Percentiles rank a stretch among this genome's conserved stretches.
Evolutionary conservation across 2,888 invertebrate species (phyloP).

Genomic region (Noctua comes): DNA sequence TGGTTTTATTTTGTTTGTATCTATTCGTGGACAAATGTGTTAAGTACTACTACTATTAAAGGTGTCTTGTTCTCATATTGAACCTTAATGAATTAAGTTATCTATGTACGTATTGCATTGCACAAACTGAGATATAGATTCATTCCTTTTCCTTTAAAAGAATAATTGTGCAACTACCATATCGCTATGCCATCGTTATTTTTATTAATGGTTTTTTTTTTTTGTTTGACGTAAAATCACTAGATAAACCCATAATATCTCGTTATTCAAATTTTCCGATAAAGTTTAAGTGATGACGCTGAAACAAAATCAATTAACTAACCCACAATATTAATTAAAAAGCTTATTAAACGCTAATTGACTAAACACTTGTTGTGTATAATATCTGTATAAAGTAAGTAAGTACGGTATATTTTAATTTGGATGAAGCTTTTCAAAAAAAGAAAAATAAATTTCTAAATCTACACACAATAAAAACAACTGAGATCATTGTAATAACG

Average conservation of each 20-base stretch:
- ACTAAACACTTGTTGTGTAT: neutral
- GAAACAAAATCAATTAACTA: neutral
- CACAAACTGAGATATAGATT: neutral
- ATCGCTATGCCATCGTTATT: neutral
- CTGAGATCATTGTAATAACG: neutral
- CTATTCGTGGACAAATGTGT: neutral
- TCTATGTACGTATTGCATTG: neutral
- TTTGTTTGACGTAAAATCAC: neutral
- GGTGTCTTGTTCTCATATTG: neutral
- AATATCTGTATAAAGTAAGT: neutral
- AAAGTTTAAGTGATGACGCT: neutral
- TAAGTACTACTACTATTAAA: neutral
- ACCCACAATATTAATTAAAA: neutral
- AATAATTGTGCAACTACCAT: no score
- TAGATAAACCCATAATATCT: neutral
- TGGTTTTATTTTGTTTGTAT: slow-evolving; percentile 1
- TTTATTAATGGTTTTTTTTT: neutral
- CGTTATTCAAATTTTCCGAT: neutral
- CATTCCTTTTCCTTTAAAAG: neutral
- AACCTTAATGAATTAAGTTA: neutral
- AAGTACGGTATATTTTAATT: neutral
- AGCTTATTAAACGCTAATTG: neutral
- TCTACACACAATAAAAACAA: neutral
- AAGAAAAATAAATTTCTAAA: neutral
- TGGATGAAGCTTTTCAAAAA: neutral